phyloP scores from a whole-genome alignment of 1,140 invertebrate genomes.

The Drosophila grimshawi region DNA sequence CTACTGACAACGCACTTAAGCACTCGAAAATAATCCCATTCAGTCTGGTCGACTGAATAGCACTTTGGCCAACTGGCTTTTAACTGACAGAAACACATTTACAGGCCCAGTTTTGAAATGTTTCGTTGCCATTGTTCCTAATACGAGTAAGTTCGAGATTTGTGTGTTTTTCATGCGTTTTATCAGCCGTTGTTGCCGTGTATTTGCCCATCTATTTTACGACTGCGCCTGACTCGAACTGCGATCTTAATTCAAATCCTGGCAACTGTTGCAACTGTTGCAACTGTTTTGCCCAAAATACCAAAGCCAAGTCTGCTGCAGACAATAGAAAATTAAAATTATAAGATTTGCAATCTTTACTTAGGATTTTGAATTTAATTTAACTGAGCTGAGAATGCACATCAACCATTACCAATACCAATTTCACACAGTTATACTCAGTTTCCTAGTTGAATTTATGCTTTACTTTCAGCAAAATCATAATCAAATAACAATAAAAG shows the following conservation, averaged over 20 bases:
- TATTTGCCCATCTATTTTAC: background rate
- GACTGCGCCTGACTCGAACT: background rate
- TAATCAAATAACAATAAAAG: background rate
- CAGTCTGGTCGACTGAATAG: slow-evolving; percentile 6
- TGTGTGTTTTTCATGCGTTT: background rate
- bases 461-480: background rate
- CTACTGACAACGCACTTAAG: slow-evolving; percentile 42
- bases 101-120: background rate
- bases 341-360: too few species aligned
- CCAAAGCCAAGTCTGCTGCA: background rate
- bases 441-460: background rate
- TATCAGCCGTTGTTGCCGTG: background rate
- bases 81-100: background rate
- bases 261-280: background rate
- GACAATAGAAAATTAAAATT: background rate
- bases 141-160: slow-evolving; percentile 21
- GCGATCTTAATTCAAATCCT: slow-evolving; percentile 8
- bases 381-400: background rate
- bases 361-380: background rate
- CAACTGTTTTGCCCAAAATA: background rate
- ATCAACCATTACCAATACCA: background rate
- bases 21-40: slow-evolving; percentile 57
- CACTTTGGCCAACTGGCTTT: background rate
- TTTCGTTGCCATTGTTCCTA: background rate
- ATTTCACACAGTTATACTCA: too few species aligned